phyloP scores from a whole-genome alignment of 2,113 vertebrate species.

The Mus pahari region DNA sequence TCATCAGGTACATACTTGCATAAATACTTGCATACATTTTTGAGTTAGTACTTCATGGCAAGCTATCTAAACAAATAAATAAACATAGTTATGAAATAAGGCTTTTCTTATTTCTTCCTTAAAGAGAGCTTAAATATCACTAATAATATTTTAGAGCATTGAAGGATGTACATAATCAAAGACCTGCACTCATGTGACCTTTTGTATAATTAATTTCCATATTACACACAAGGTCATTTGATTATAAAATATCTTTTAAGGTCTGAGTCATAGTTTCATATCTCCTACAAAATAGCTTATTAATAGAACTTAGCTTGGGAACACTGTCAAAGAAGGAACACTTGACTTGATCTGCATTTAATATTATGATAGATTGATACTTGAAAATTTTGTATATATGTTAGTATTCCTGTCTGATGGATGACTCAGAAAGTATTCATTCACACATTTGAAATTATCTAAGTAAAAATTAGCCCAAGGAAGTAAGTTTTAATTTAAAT shows the following conservation, averaged over 20 bases:
- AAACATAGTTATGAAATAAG: not conserved
- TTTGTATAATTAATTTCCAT: constrained; percentile 24
- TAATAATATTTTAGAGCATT: not conserved
- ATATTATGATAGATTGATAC: not conserved
- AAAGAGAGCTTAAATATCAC: not conserved
- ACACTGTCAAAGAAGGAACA: not conserved
- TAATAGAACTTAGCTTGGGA: not conserved
- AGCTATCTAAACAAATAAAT: not conserved
- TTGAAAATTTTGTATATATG: constrained; percentile 25
- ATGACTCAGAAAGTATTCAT: not conserved
- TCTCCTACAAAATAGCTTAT: constrained; percentile 53
- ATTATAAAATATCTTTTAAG: constrained; percentile 57
- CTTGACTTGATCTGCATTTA: constrained; percentile 43
- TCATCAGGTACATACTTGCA: not conserved
- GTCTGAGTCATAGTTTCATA: constrained; percentile 13
- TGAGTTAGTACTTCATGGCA: not conserved
- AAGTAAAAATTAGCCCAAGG: not conserved
- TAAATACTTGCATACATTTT: not conserved
- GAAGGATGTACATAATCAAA: not conserved
- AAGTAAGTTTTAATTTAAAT: not conserved
- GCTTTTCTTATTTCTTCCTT: not conserved
- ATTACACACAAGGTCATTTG: constrained; percentile 47
- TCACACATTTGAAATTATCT: not conserved
- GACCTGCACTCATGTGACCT: not conserved
- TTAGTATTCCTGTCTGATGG: constrained; percentile 20